Evolutionary conservation across 2,797 vertebrate genomes (phyloP).

Genomic region (Rousettus madagascariensis): DNA sequence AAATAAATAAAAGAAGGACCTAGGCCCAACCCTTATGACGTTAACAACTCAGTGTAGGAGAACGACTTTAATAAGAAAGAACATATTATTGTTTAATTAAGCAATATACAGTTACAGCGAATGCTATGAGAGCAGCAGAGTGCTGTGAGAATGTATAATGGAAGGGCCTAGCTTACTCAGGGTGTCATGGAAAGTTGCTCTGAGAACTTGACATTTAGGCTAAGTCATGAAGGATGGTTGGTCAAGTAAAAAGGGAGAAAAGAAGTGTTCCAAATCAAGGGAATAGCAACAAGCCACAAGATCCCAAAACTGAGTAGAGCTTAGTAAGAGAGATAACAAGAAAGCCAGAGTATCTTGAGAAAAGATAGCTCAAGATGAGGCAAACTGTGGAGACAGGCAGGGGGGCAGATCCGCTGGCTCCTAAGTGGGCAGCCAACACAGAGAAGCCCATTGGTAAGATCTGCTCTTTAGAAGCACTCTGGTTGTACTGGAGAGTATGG

Average conservation of each 20-base stretch:
- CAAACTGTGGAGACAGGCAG: background rate
- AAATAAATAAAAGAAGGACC: background rate
- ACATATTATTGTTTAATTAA: background rate
- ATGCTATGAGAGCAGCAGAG: background rate
- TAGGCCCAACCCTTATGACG: background rate
- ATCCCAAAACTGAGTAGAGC: background rate
- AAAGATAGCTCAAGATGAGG: background rate
- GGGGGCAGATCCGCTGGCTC: background rate
- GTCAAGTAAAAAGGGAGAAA: background rate
- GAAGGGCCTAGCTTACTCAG: accelerated
- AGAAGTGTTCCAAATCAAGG: background rate
- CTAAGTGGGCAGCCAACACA: background rate
- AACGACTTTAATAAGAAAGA: background rate
- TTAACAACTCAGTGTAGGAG: background rate
- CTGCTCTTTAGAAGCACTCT: background rate
- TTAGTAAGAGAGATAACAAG: background rate
- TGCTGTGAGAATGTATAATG: background rate
- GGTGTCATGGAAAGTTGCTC: background rate
- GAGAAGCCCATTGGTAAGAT: background rate
- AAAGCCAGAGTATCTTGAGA: background rate
- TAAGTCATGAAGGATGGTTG: background rate
- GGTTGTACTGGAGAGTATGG: background rate
- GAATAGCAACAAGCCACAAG: background rate
- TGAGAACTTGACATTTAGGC: background rate
- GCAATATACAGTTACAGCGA: background rate